Conservation (phyloP, 2,113 vertebrate genomes). For the Apus apus region DNA sequence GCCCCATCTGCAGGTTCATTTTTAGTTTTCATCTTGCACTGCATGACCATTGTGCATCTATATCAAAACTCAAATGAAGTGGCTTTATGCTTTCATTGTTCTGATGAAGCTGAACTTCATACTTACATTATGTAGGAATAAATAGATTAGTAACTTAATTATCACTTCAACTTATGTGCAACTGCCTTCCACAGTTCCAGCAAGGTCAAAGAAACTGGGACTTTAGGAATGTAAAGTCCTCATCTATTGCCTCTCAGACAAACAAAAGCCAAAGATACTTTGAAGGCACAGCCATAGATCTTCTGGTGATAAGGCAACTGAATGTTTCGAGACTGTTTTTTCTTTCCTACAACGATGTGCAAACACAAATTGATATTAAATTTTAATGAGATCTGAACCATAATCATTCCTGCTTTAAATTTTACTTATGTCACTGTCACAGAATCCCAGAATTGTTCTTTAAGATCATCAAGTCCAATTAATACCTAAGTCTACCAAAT, state of each 20-base stretch:
- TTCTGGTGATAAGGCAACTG: neutral
- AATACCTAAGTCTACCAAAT: no score
- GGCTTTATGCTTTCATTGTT: neutral
- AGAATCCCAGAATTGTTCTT: no score
- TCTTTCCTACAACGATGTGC: neutral
- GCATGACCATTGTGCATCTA: neutral
- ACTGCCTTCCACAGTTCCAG: neutral
- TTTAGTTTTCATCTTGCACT: neutral
- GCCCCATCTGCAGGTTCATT: neutral
- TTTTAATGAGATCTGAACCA: neutral
- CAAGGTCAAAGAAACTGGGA: neutral
- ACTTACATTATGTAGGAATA: neutral
- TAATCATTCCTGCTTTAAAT: neutral
- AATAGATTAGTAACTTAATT: neutral
- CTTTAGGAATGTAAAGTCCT: neutral
- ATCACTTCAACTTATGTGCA: neutral
- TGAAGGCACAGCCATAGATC: neutral
- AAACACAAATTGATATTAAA: neutral
- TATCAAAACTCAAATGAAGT: neutral
- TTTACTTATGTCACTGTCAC: neutral
- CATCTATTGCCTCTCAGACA: accelerated
- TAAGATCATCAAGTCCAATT: no score
- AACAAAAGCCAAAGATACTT: neutral
- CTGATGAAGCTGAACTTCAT: neutral
- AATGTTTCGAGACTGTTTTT: neutral